A percentile compares a stretch with the other conserved stretches of the same genome.
phyloP scores from a whole-genome alignment of 2,888 invertebrate genomes.

The Allacma fusca region DNA sequence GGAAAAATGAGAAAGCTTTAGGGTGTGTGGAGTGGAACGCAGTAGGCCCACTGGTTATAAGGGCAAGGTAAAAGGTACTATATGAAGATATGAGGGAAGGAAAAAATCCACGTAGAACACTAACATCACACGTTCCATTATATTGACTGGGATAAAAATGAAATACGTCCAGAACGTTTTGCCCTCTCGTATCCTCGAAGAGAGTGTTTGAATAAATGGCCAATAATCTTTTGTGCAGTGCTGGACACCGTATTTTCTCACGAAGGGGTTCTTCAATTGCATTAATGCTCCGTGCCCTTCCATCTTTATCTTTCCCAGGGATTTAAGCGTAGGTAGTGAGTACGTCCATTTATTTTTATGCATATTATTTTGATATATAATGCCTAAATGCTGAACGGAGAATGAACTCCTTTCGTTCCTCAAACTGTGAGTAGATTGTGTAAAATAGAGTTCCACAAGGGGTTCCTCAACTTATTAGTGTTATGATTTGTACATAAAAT shows the following conservation, averaged over 20 bases:
- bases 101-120: not conserved
- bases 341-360: constrained; percentile 32
- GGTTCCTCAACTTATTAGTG: constrained; percentile 10
- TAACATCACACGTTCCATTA: constrained; percentile 18
- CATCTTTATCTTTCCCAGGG: constrained; percentile 16
- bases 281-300: not conserved
- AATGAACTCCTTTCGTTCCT: not conserved
- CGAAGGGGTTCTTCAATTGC: constrained; percentile 40
- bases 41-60: constrained; percentile 4
- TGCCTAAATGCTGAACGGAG: not conserved
- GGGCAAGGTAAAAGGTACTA: not conserved
- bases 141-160: constrained; percentile 42
- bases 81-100: not conserved
- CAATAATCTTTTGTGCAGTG: constrained; percentile 42
- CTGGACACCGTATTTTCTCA: constrained; percentile 39
- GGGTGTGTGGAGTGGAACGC: constrained; percentile 31
- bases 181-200: constrained; percentile 7
- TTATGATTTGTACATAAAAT: constrained; percentile 26
- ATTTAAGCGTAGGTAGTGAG: constrained; percentile 3
- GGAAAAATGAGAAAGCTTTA: constrained; percentile 1
- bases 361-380: constrained; percentile 36
- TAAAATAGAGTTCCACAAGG: constrained; percentile 4
- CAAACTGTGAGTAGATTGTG: not conserved
- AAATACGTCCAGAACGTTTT: constrained; percentile 19
- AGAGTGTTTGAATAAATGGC: constrained; percentile 42